phyloP scores from a whole-genome alignment of 2,888 invertebrate genomes.

The Gnatocerus cornutus region DNA sequence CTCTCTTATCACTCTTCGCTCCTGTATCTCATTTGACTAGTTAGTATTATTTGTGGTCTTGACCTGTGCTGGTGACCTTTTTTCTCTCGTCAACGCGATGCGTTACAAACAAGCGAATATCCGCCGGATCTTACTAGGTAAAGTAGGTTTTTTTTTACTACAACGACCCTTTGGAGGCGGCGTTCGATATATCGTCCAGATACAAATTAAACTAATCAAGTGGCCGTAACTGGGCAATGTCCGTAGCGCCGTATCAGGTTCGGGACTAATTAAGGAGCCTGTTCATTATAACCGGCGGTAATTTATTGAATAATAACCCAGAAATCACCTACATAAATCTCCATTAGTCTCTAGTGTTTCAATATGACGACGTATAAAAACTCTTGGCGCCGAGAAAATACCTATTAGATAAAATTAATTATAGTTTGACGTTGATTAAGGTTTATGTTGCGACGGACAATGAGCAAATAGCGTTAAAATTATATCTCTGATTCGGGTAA shows the following conservation, averaged over 20 bases:
- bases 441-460: slow-evolving; percentile 48
- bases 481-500: slow-evolving; percentile 16
- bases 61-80: slow-evolving; percentile 54
- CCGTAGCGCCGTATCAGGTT: slow-evolving; percentile 67
- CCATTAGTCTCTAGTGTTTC: slow-evolving; percentile 68
- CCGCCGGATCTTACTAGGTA: slow-evolving; percentile 60
- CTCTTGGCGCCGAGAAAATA: slow-evolving; percentile 64
- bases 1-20: slow-evolving; percentile 54
- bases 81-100: slow-evolving; percentile 53
- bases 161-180: slow-evolving; percentile 17
- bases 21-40: slow-evolving; percentile 51
- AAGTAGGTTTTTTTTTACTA: slow-evolving; percentile 20
- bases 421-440: slow-evolving; percentile 54
- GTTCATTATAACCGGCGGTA: slow-evolving; percentile 69
- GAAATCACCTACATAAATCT: slow-evolving; percentile 71
- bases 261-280: slow-evolving; percentile 68
- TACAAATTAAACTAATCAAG: slow-evolving; percentile 70
- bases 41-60: slow-evolving; percentile 50
- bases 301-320: slow-evolving; percentile 71
- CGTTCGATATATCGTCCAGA: slow-evolving; percentile 56
- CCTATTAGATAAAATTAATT: slow-evolving; percentile 65
- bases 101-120: slow-evolving; percentile 62
- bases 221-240: slow-evolving; percentile 68
- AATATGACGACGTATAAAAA: slow-evolving; percentile 66
- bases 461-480: slow-evolving; percentile 39